Evolutionary conservation across 92 coral and sea anemone genomes (phyloP).

Genomic region (Palythoa heliodiscus): DNA sequence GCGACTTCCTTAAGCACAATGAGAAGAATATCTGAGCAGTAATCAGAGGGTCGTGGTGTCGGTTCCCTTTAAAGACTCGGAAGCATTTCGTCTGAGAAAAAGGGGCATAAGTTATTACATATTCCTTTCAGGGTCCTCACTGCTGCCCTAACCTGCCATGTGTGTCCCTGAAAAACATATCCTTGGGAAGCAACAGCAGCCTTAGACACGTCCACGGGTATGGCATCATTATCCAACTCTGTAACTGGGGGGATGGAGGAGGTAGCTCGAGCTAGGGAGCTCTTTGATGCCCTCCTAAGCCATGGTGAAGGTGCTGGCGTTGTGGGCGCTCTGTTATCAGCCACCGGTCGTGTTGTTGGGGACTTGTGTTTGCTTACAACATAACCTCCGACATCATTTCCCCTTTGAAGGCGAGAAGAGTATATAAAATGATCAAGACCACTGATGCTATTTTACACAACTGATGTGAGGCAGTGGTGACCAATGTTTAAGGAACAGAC

Average conservation of each 20-base stretch:
- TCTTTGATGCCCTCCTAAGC: conserved; percentile 55
- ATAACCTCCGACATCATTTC: conserved; percentile 49
- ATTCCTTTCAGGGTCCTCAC: too few relatives aligned
- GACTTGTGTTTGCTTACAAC: conserved; percentile 58
- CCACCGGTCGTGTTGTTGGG: conserved; percentile 21
- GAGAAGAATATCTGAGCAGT: too few relatives aligned
- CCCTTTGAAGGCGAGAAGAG: background rate
- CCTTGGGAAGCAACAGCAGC: conserved; percentile 52
- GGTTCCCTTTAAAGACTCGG: too few relatives aligned
- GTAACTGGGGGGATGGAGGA: conserved; percentile 69
- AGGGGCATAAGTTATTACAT: too few relatives aligned
- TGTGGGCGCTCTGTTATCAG: conserved; percentile 56
- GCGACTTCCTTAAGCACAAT: too few relatives aligned
- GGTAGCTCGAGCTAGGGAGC: conserved; percentile 53
- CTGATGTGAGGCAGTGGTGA: background rate
- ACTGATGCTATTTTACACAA: background rate
- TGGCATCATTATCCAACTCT: conserved; percentile 68
- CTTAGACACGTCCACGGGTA: conserved; percentile 68
- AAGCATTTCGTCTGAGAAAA: too few relatives aligned
- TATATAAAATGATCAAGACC: background rate
- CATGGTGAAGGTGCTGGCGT: conserved; percentile 90
- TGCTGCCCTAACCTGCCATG: conserved; percentile 76
- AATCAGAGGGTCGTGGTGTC: too few relatives aligned
- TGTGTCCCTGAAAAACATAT: conserved; percentile 44
- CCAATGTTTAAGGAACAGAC: background rate